phyloP scores from a whole-genome alignment of 1,140 invertebrate genomes.

The Trichoplusia ni region DNA sequence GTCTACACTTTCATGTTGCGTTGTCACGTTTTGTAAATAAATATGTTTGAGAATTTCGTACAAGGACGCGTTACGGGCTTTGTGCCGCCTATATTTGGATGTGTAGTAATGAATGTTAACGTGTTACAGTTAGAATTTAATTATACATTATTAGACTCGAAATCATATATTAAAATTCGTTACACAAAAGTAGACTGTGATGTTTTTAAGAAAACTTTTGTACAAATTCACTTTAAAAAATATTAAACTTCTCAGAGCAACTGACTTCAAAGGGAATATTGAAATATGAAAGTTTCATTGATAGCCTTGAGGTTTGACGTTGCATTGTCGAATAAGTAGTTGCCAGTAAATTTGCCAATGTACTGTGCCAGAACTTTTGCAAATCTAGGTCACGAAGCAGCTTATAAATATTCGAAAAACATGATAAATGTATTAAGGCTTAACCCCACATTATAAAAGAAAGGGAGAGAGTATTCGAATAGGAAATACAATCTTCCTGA shows the following conservation, averaged over 20 bases:
- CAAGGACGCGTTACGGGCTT: background rate
- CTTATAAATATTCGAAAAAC: slow-evolving; percentile 14
- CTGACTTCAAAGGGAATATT: background rate
- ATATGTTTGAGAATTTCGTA: background rate
- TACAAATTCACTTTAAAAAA: background rate
- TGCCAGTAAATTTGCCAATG: slow-evolving; percentile 22
- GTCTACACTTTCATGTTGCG: slow-evolving; percentile 19
- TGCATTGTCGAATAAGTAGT: slow-evolving; percentile 26
- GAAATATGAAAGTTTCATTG: slow-evolving; percentile 17
- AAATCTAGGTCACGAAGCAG: slow-evolving; percentile 29
- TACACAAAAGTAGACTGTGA: background rate
- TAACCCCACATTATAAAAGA: slow-evolving; percentile 10
- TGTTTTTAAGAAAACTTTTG: background rate
- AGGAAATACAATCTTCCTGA: slow-evolving; percentile 24
- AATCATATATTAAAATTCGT: too few species aligned
- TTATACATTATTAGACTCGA: too few species aligned
- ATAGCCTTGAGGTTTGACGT: slow-evolving; percentile 28
- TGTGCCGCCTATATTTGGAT: background rate
- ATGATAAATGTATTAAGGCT: background rate
- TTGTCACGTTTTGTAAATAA: background rate
- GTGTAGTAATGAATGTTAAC: too few species aligned
- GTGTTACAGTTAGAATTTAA: too few species aligned
- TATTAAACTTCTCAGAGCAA: background rate
- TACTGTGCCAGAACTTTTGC: slow-evolving; percentile 5
- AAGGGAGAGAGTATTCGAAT: slow-evolving; percentile 14